These are phyloP conservation scores for Gnatocerus cornutus DNA, from an alignment of 2,888 invertebrate species.

Conservation along the genomic window DNA sequence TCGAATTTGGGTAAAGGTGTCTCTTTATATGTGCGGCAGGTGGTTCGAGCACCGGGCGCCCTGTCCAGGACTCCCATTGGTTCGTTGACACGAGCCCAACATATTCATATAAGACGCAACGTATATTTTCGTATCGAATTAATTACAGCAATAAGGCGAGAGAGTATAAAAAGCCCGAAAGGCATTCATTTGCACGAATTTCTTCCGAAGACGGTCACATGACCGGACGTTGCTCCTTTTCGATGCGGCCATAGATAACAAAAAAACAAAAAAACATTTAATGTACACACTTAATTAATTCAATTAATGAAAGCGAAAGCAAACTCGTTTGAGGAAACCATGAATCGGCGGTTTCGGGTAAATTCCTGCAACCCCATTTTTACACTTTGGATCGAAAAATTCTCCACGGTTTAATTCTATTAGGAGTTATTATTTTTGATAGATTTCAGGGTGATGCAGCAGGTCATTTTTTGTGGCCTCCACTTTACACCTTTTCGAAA, in stretches of 20 bases:
- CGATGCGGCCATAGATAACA: constrained; percentile 12
- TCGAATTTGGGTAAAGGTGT: constrained; percentile 46
- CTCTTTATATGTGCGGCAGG: constrained; percentile 60
- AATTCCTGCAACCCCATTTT: constrained; percentile 32
- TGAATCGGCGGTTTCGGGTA: constrained; percentile 4
- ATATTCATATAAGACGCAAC: constrained; percentile 47
- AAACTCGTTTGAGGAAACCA: constrained; percentile 15
- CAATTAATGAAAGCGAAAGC: constrained; percentile 36
- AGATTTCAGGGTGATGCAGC: background rate
- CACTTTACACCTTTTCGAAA: constrained; percentile 43
- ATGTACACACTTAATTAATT: constrained; percentile 11
- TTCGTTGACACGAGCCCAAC: constrained; percentile 66
- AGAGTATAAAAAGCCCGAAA: constrained; percentile 43
- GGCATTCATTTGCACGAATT: constrained; percentile 29
- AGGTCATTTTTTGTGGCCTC: constrained; percentile 3
- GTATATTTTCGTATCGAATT: constrained; percentile 51
- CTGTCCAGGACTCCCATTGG: constrained; percentile 65
- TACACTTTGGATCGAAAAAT: constrained; percentile 16
- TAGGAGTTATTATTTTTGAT: constrained; percentile 30
- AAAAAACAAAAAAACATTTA: background rate
- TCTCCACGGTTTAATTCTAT: constrained; percentile 15
- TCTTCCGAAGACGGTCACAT: constrained; percentile 22
- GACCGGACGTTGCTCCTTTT: constrained; percentile 40
- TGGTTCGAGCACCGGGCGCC: constrained; percentile 68
- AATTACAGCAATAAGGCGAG: constrained; percentile 49